Evolutionary conservation across 1,140 invertebrate species (phyloP), one percentile per base, ranked within the genome.

Genomic region (Drosophila ficusphila): DNA sequence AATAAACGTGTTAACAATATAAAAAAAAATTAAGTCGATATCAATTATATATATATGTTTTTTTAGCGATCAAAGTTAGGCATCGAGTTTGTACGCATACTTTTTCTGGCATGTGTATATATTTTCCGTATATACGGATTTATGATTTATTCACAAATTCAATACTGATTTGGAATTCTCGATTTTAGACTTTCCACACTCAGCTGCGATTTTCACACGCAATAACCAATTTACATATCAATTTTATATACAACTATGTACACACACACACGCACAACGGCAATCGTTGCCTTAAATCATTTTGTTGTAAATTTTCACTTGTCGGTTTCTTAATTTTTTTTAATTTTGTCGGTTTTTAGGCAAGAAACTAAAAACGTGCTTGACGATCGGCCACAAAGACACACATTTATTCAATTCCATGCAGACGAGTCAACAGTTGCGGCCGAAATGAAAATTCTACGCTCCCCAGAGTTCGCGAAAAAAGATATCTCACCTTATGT

Each of bases 391-490:
- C 69, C 6, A 60, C 36, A 69, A 47, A 44, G 19, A 31, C 23
- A 53, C 21, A 58, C 78, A 49, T 72, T 68, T 73, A 36, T 36
- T 34, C 62, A 57, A 83, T 67, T 64, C 62, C 82, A 81, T 88
- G 82, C 82, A 86, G 82, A 86, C 82, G 82, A 81, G 73, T 88
- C 74, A 88, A 88, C 83, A 82, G 82, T 71, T 88, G 77, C 74
- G 82, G 77, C 82, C 73, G 53, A 86, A 88, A 65, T 85, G 67
- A 83, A 79, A 56, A 85, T 85, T 83, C 75, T 83, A 78, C 79
- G 57, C 49, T 61, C 62, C 19, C 14, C 42, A 46, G 23, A 48
- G 48, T 47, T 56, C 31, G 51, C 69, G 33, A 86, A 79, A 34
- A 60, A 76, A 61, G n/a, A 18, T 38, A 51, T 64, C 67, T 64